Percentiles rank a stretch among this genome's conserved stretches.
Conservation (phyloP, 2,888 invertebrate genomes). For the Drosophila pseudotalamancana region DNA sequence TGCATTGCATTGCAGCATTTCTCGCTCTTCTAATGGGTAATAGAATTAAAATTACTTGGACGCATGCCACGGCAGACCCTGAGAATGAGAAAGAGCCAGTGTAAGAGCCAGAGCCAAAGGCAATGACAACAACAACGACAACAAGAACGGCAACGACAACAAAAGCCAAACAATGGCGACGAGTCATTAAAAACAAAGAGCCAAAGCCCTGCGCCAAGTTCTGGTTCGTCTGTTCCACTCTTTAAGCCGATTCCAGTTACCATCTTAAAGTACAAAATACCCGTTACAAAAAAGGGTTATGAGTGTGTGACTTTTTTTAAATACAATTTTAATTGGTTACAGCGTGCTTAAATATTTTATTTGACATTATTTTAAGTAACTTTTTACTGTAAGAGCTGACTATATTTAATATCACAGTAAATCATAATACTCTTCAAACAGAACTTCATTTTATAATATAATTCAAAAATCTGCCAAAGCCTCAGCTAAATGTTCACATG, state of each 20-base stretch:
- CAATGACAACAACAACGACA: slow-evolving; percentile 10
- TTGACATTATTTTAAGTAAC: too few species aligned
- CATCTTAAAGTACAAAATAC: slow-evolving; percentile 7
- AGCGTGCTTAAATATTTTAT: too few species aligned
- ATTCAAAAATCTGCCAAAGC: too few species aligned
- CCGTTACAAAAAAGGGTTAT: too few species aligned
- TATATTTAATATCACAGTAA: too few species aligned
- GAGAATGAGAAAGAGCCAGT: too few species aligned
- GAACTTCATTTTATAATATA: too few species aligned
- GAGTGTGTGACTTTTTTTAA: too few species aligned
- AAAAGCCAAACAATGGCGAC: slow-evolving; percentile 60
- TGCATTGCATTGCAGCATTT: slow-evolving; percentile 18
- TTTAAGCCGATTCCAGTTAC: slow-evolving; percentile 35
- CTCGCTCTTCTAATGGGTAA: slow-evolving; percentile 61
- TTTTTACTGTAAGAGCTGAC: too few species aligned
- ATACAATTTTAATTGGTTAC: too few species aligned
- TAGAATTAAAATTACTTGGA: slow-evolving; percentile 74
- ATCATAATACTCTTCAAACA: too few species aligned
- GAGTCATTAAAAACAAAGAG: slow-evolving; percentile 67
- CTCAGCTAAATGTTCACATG: too few species aligned
- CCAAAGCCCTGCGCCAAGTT: slow-evolving; percentile 50
- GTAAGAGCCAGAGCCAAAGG: slow-evolving; percentile 13
- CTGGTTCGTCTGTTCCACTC: not conserved
- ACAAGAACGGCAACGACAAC: slow-evolving; percentile 22
- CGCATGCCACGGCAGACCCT: slow-evolving; percentile 57